These are phyloP conservation scores for Sitophilus oryzae DNA, from an alignment of 1,140 invertebrate species.

Conservation along the genomic window DNA sequence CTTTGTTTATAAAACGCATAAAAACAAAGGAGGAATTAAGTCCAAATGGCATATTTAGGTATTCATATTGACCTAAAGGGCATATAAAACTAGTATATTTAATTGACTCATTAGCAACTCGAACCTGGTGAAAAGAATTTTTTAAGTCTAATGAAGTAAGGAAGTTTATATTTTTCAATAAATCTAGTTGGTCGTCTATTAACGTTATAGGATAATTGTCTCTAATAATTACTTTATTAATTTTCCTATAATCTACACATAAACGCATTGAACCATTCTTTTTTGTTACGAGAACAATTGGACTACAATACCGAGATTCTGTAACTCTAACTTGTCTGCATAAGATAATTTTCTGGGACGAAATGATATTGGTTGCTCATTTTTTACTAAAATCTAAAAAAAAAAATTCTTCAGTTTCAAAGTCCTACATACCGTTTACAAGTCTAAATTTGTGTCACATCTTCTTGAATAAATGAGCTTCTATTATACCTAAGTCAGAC, in stretches of 20 bases:
- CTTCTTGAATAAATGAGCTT: too few relatives aligned
- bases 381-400: too few relatives aligned
- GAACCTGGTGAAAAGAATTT: slow-evolving; percentile 31
- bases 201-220: slow-evolving; percentile 34
- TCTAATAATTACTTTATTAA: slow-evolving; percentile 31
- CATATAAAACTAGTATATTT: slow-evolving; percentile 33
- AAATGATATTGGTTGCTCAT: too few relatives aligned
- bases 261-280: slow-evolving; percentile 30
- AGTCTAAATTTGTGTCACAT: too few relatives aligned
- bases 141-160: slow-evolving; percentile 35
- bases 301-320: too few relatives aligned
- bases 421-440: too few relatives aligned
- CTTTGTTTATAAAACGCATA: background rate
- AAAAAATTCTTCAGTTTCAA: too few relatives aligned
- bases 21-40: too few relatives aligned
- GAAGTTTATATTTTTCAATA: slow-evolving; percentile 23
- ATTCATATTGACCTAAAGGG: slow-evolving; percentile 33
- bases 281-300: too few relatives aligned
- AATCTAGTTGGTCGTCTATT: slow-evolving; percentile 41
- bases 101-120: slow-evolving; percentile 36
- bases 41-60: slow-evolving; percentile 34
- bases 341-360: too few relatives aligned
- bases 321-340: too few relatives aligned
- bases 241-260: slow-evolving; percentile 33
- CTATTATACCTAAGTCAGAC: too few relatives aligned